A percentile compares a stretch with the other conserved stretches of the same genome.
These are phyloP conservation scores for Ptyas mucosa DNA, from an alignment of 2,113 vertebrate genomes.

Conservation along the genomic window DNA sequence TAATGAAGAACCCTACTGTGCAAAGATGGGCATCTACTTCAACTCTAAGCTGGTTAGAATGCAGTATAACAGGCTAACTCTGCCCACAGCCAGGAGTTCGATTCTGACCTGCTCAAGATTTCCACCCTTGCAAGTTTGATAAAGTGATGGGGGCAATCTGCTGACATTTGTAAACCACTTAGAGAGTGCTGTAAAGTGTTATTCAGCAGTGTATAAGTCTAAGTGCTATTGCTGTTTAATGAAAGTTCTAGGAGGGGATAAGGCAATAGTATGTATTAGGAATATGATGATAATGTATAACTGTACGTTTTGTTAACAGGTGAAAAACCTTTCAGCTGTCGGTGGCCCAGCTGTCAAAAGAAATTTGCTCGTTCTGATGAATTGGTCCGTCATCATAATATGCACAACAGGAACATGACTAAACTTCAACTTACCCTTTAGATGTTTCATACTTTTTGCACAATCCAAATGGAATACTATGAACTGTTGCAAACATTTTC, in stretches of 20 bases:
- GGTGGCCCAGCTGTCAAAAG: constrained; percentile 98
- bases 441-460: constrained; percentile 57
- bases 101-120: not conserved
- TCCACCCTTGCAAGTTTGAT: not conserved
- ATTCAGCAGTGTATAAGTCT: not conserved
- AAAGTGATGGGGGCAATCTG: not conserved
- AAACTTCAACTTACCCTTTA: constrained; percentile 92
- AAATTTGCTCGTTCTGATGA: constrained; percentile 98
- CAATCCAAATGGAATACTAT: constrained; percentile 52
- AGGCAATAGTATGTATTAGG: constrained; percentile 12
- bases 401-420: constrained; percentile 98
- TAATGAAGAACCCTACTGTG: no score
- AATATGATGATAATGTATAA: constrained; percentile 41
- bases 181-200: not conserved
- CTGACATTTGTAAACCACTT: not conserved
- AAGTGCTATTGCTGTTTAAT: not conserved
- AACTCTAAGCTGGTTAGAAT: not conserved
- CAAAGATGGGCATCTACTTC: not conserved
- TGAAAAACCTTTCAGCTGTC: constrained; percentile 98
- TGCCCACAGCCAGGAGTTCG: not conserved
- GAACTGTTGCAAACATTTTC: constrained; percentile 56
- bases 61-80: not conserved
- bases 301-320: constrained; percentile 78
- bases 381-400: constrained; percentile 97
- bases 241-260: constrained; percentile 17